Percentiles rank a stretch among this genome's conserved stretches.
Conservation (phyloP, 2,797 vertebrate species). For the Apodemus agrarius region DNA sequence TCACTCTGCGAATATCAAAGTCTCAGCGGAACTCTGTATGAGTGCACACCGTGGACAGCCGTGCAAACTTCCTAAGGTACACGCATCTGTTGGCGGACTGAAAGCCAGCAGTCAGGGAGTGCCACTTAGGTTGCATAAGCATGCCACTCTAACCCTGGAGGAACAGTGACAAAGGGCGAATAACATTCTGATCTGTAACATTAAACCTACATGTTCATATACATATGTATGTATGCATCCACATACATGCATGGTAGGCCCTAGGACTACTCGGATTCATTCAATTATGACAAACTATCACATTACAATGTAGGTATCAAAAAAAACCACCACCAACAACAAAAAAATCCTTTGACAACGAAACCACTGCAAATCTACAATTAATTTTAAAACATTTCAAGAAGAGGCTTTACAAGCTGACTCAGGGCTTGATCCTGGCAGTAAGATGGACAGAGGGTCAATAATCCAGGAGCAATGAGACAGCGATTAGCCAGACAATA, state of each 20-base stretch:
- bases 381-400: slow-evolving; percentile 73
- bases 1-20: background rate
- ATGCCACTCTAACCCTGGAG: background rate
- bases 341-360: slow-evolving; percentile 66
- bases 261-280: background rate
- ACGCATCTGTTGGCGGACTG: background rate
- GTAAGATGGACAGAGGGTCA: slow-evolving; percentile 59
- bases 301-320: slow-evolving; percentile 14
- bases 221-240: background rate
- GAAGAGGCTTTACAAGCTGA: slow-evolving; percentile 69
- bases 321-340: too few species aligned
- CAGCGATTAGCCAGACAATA: slow-evolving; percentile 53
- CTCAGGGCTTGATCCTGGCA: slow-evolving; percentile 61
- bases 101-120: background rate
- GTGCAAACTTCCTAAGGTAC: background rate
- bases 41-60: background rate
- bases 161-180: background rate
- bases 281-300: slow-evolving; percentile 43
- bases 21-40: slow-evolving; percentile 5
- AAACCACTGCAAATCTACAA: slow-evolving; percentile 73
- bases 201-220: background rate
- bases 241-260: background rate
- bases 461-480: slow-evolving; percentile 54
- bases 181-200: background rate
- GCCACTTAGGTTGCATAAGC: background rate